Evolutionary conservation across 2,888 invertebrate genomes (phyloP).

Genomic region (Heteropelma amictum): DNA sequence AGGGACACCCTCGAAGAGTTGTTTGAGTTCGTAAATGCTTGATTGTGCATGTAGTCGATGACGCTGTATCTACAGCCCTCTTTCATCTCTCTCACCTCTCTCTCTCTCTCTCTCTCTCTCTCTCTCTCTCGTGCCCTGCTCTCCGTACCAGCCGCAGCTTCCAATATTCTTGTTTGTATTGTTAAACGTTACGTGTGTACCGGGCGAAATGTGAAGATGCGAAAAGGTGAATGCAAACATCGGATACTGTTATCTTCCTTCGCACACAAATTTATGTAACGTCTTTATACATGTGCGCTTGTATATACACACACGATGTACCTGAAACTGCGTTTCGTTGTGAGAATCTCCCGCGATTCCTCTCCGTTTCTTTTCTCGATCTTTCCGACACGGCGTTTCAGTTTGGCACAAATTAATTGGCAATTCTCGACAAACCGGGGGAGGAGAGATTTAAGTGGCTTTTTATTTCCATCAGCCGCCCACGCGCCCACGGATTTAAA

Average conservation of each 20-base stretch:
- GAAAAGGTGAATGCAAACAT: constrained; percentile 23
- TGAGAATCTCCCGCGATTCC: constrained; percentile 13
- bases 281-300: not conserved
- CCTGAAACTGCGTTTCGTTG: constrained; percentile 3
- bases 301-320: not conserved
- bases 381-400: constrained; percentile 68
- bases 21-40: constrained; percentile 58
- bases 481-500: constrained; percentile 61
- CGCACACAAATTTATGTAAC: not conserved
- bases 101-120: not conserved
- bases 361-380: constrained; percentile 49
- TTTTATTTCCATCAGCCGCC: constrained; percentile 69
- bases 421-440: constrained; percentile 63
- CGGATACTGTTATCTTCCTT: not conserved
- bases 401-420: constrained; percentile 73
- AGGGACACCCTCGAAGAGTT: constrained; percentile 43
- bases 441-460: constrained; percentile 69
- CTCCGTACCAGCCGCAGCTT: not conserved
- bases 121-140: not conserved
- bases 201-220: constrained; percentile 7
- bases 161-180: not conserved
- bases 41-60: constrained; percentile 30
- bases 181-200: constrained; percentile 18
- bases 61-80: not conserved
- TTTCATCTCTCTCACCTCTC: not conserved